phyloP scores from a whole-genome alignment of 1,140 invertebrate species.

The Trigoniulus corallinus region DNA sequence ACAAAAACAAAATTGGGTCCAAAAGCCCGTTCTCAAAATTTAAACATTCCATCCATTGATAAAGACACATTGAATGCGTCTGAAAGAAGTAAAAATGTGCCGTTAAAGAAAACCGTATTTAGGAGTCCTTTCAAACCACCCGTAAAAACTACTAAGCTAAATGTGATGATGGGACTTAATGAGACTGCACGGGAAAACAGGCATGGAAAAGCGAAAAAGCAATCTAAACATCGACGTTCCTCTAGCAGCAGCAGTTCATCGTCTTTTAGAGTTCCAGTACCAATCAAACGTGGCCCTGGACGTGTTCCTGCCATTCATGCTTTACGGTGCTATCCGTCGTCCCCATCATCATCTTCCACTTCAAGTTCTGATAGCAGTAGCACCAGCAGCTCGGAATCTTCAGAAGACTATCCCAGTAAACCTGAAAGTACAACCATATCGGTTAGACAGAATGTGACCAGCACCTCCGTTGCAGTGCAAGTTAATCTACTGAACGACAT shows the following conservation, averaged over 20 bases:
- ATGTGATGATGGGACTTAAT: too few relatives aligned
- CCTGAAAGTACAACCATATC: conserved; percentile 1
- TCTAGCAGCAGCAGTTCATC: background rate
- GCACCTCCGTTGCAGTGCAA: conserved; percentile 39
- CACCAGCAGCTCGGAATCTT: conserved; percentile 5
- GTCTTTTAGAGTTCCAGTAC: background rate
- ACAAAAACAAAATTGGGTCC: too few relatives aligned
- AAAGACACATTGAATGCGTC: too few relatives aligned
- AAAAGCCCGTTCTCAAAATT: too few relatives aligned
- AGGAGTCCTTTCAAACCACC: too few relatives aligned
- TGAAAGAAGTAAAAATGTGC: too few relatives aligned
- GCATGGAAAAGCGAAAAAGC: too few relatives aligned
- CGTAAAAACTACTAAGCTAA: too few relatives aligned
- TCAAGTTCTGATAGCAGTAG: conserved; percentile 5
- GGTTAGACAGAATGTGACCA: conserved; percentile 16
- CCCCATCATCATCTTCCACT: conserved; percentile 8
- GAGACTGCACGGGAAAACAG: too few relatives aligned
- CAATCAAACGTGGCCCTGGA: background rate
- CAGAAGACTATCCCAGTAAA: background rate
- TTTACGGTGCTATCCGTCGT: conserved; percentile 10
- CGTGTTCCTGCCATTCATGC: background rate
- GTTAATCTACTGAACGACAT: conserved; percentile 27
- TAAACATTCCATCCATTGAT: too few relatives aligned
- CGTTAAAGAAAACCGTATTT: too few relatives aligned
- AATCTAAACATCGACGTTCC: background rate